Evolutionary conservation across 2,888 invertebrate species (phyloP), one percentile per base, ranked within the genome.

Genomic region (Gari tellinella): DNA sequence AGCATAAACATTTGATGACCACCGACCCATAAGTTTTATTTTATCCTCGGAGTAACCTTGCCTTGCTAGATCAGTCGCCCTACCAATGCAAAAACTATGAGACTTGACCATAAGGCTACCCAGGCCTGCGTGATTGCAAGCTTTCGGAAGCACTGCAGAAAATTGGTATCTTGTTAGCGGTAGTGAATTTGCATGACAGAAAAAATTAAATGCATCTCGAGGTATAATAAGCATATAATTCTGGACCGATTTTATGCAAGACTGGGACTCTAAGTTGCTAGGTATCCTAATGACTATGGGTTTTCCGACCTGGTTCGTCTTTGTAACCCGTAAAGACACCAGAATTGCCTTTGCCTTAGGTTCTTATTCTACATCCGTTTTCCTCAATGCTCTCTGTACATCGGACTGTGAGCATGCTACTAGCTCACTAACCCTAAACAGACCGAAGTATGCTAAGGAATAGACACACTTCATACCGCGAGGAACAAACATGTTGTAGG

Each of bases 41-140:
- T 19, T 37, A 1, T 58, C 53, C 19, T 70, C 55, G 15, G 49
- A 4, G 17, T 38, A 15, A 10, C 65, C 60, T 8, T 61, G 40
- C 3, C 41, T 1, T 23, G 64, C 61, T 12, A 60, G 53, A 7
- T 58, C 56, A 5, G 46, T 64, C 8, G 70, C 64, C 40, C 58
- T 19, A 26, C 63, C 70, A 64, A 70, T 64, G 3, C 58, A 37
- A 26, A 70, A 70, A 46, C 58, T 70, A 17, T 64, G 63, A 7
- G 58, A n/a, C n/a, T n/a, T n/a, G n/a, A n/a, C n/a, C n/a, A n/a
- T n/a, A n/a, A n/a, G n/a, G n/a, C n/a, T n/a, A n/a, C n/a, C n/a
- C n/a, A n/a, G n/a, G n/a, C n/a, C n/a, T n/a, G n/a, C n/a, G n/a
- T n/a, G n/a, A n/a, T 23, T 19, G 7, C 37, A 52, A 14, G 52